Base-by-base conservation (phyloP, 2,888 invertebrate genomes). In the Drosophila nr. medialis region DNA sequence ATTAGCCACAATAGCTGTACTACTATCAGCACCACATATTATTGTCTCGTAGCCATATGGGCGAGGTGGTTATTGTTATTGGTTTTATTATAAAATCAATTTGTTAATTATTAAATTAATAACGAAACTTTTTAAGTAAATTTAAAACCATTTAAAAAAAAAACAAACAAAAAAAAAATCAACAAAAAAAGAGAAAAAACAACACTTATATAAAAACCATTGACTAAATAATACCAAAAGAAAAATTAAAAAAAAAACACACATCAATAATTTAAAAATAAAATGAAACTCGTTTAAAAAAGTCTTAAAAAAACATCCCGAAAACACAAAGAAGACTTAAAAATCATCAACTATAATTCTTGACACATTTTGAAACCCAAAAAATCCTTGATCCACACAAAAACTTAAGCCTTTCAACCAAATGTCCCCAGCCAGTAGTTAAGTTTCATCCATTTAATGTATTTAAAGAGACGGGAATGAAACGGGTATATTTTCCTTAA, bases 1-100 rank as follows among this genome's bases (percentile, higher is more conserved):
- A 95, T 96, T 98, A 94, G 98, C 98, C 94, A 98, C 98, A 94
- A 96, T 98, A 95, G 98, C 98, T 95, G 98, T 98, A 95, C 96
- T 98, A 94, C 96, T 98, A 94, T 97, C 98, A 94, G 98, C 98
- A 94, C 98, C 98, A 92, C 98, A 98, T 95, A 93, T 93, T 93
- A 93, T 93, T 93, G 93, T 93, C 93, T 93, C 93, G 93, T 93
- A 93, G 93, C 93, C 93, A 93, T 93, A 92, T 93, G 93, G 93
- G 93, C 93, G 92, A 92, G 92, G 93, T 93, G 93, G 93, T 93
- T 93, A 93, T 93, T 93, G 93, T 93, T 93, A 93, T 93, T 93
- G 93, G 93, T 93, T 93, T 93, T 93, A 92, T 92, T 92, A 93
- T 91, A 93, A 93, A 93, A 93, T 93, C 93, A 93, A 93, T 93